Conservation (phyloP, 53 echinoderm and acorn worm species). For the Zoroaster sp. region DNA sequence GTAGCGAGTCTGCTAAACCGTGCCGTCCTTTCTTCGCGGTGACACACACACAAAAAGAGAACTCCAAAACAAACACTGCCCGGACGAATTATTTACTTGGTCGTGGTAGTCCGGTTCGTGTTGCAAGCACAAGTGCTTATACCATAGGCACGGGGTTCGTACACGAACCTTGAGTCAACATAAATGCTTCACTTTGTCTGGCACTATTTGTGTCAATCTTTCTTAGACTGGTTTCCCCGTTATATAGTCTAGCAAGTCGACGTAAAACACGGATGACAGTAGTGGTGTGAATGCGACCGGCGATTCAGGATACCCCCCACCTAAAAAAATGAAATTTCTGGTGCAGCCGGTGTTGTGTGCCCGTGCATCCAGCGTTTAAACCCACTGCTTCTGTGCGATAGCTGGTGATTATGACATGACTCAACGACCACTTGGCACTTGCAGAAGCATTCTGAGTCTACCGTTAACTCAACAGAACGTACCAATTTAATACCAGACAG, state of each 20-base stretch:
- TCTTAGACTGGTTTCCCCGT: neutral
- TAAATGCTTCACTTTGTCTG: neutral
- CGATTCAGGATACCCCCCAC: neutral
- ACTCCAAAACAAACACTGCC: conserved; percentile 17
- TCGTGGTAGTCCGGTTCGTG: neutral
- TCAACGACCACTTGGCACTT: neutral
- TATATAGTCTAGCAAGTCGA: neutral
- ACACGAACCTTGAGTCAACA: neutral
- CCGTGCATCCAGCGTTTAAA: neutral
- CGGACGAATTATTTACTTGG: neutral
- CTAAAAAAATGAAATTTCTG: neutral
- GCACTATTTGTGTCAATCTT: neutral
- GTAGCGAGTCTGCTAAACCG: neutral
- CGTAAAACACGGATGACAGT: neutral
- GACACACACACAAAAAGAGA: neutral
- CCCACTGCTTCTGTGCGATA: neutral
- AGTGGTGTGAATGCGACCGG: no score
- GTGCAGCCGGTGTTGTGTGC: neutral
- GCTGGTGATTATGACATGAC: neutral
- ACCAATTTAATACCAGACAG: conserved; percentile 15
- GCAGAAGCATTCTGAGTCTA: neutral
- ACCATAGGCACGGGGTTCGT: neutral
- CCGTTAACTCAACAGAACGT: neutral
- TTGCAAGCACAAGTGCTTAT: neutral
- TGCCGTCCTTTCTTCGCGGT: neutral